Base-by-base conservation (phyloP, 1,140 invertebrate genomes). In the Scaptomyza montana region DNA sequence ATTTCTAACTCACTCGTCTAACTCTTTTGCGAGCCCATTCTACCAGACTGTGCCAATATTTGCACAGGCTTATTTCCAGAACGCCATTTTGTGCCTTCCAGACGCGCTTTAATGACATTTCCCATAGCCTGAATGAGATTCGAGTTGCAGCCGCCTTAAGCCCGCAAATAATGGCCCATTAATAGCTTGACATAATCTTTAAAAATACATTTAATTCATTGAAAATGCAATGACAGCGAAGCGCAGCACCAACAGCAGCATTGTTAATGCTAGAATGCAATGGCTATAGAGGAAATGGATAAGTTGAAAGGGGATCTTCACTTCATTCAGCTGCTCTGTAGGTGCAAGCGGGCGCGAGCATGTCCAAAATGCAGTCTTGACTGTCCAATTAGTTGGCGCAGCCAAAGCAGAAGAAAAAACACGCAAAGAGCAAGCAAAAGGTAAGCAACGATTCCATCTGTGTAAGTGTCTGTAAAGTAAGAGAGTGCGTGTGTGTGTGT, bases 351-450 rank as follows among this genome's bases (percentile, higher is more conserved):
- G 62, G 63, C 61, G 49, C 70, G 72, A 65, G 45, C 63, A 73
- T 73, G 63, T 54, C 74, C 65, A 68, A 73, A 67, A 51, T 74
- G 65, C 56, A 74, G 53, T 63, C 55, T 43, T n/a, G 65, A 56
- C 49, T 86, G 82, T 81, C 82, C 81, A 86, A 86, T 86, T 86
- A 87, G 81, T 81, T 85, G 82, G 68, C 77, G 74, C 76, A 71
- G 66, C 53, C 65, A 72, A 19, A 16, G 55, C 50, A 69, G 47
- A 55, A 8, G 8, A 36, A 36, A 36, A 36, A 45, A 50, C 28
- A 62, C 65, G 56, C 21, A 55, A 67, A 47, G 60, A 69, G 74
- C 54, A 71, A 64, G 49, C 69, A 65, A 61, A 62, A 63, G 60
- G 45, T 61, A 49, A 79, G 47, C 74, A 56, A 46, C 55, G 57